phyloP scores from a whole-genome alignment of 2,113 vertebrate genomes.

The Prionailurus viverrinus region DNA sequence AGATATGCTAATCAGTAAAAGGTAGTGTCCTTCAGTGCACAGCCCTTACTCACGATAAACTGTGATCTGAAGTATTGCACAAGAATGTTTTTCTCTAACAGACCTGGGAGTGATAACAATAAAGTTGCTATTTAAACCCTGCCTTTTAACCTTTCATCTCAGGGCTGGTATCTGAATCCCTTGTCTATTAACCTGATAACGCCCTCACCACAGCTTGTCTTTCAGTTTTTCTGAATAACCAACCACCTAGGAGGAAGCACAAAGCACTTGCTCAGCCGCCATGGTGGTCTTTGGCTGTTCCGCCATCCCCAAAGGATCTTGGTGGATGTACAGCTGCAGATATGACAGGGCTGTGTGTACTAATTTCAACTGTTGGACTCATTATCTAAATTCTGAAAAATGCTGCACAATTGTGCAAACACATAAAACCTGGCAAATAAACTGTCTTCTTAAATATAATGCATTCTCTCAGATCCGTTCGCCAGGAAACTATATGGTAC shows the following conservation, averaged over 20 bases:
- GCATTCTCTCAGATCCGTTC: constrained; percentile 13
- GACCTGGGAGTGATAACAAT: neutral
- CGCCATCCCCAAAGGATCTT: neutral
- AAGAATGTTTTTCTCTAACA: constrained; percentile 45
- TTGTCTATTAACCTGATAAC: constrained; percentile 61
- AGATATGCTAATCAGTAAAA: neutral
- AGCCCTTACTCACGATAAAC: neutral
- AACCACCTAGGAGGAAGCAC: neutral
- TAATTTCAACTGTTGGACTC: neutral
- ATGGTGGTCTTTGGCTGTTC: neutral
- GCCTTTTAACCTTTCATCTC: constrained; percentile 60
- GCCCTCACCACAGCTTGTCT: neutral
- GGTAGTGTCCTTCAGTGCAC: neutral
- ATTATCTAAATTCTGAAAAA: constrained; percentile 26
- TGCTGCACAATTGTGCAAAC: neutral
- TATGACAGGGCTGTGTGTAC: neutral
- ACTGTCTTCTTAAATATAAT: neutral
- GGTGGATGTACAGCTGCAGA: neutral
- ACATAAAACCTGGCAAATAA: neutral
- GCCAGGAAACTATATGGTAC: neutral
- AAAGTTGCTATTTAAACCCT: neutral
- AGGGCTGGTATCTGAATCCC: neutral
- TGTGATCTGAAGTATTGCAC: neutral
- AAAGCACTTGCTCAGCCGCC: neutral
- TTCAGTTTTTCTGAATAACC: constrained; percentile 32